Evolutionary conservation across 2,113 vertebrate species (phyloP).

Genomic region (Pedionomus torquatus): DNA sequence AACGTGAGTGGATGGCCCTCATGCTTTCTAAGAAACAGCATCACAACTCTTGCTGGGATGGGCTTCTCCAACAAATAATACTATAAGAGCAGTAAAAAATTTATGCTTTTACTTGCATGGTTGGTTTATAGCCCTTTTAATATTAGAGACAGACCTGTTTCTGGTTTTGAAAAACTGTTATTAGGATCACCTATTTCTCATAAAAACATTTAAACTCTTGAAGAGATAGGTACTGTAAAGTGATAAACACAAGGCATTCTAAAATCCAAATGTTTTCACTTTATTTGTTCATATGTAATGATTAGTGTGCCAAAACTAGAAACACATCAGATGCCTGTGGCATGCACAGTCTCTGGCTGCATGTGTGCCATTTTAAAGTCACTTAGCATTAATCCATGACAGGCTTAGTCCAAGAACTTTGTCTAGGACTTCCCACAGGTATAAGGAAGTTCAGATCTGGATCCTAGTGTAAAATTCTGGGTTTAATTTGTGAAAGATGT

Average conservation of each 20-base stretch:
- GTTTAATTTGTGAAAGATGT: not conserved
- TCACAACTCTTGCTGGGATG: not conserved
- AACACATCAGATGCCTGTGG: not conserved
- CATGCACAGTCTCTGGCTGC: not conserved
- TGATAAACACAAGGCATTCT: not conserved
- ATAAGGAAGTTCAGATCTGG: not conserved
- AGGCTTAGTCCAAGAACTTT: not conserved
- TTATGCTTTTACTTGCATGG: not conserved
- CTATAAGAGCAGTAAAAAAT: not conserved
- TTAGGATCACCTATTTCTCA: not conserved
- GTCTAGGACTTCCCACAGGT: not conserved
- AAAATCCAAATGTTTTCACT: not conserved
- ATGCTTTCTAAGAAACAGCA: not conserved
- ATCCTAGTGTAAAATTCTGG: not conserved
- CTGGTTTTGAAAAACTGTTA: not conserved
- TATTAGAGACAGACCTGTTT: not conserved
- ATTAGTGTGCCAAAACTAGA: not conserved
- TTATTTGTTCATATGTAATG: not conserved
- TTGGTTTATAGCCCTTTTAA: not conserved
- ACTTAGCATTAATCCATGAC: not conserved
- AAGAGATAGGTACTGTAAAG: not conserved
- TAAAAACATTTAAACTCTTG: not conserved
- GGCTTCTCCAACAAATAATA: not conserved
- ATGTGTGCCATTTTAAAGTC: not conserved
- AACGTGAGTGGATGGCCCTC: rapidly evolving